Conservation (phyloP, 2,888 invertebrate genomes). For the Phoronis australis region DNA sequence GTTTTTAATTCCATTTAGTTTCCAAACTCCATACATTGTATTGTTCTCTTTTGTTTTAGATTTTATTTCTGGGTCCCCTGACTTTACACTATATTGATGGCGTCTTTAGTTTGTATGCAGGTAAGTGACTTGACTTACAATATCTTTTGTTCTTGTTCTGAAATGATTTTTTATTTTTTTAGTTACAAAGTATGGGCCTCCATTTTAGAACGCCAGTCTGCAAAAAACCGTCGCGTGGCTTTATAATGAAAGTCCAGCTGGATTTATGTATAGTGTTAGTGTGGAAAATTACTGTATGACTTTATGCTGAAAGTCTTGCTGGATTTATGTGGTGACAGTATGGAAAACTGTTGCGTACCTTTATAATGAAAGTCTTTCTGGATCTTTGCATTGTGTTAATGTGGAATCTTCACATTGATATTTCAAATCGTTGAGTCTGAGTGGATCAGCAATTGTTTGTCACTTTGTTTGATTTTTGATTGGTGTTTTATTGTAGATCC, state of each 20-base stretch:
- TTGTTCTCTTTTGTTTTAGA: conserved; percentile 18
- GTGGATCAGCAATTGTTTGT: background rate
- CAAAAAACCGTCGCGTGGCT: background rate
- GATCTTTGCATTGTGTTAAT: too few species aligned
- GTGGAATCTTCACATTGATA: too few species aligned
- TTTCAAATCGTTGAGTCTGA: too few species aligned
- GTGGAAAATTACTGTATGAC: too few species aligned
- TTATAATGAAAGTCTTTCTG: too few species aligned
- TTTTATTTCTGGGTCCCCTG: conserved; percentile 47
- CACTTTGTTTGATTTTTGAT: conserved; percentile 4
- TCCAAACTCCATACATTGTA: background rate
- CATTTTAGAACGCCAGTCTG: background rate
- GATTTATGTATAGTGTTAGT: too few species aligned
- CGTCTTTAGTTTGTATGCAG: conserved; percentile 41
- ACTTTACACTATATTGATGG: conserved; percentile 48
- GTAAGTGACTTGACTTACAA: conserved; percentile 20
- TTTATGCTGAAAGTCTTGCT: too few species aligned
- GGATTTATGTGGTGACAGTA: too few species aligned
- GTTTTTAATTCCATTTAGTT: too few species aligned
- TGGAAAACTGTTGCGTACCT: too few species aligned
- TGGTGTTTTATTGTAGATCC: conserved; percentile 62
- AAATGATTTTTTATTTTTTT: background rate
- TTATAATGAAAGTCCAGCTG: too few species aligned
- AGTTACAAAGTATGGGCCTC: background rate
- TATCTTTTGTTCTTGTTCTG: background rate